Conservation (phyloP, 2,113 vertebrate genomes). For the Fulica atra region DNA sequence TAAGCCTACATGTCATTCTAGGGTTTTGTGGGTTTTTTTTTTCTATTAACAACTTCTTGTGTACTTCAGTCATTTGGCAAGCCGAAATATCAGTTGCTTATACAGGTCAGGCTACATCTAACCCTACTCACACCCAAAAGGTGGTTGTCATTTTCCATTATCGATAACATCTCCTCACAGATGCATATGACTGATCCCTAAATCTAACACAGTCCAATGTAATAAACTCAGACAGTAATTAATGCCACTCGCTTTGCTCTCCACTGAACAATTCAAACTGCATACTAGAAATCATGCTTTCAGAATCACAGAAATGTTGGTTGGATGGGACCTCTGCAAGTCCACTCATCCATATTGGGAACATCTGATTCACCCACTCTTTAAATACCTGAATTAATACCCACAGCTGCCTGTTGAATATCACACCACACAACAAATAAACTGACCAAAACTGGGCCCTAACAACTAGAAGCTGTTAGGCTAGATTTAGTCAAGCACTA, state of each 20-base stretch:
- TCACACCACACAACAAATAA: neutral
- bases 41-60: neutral
- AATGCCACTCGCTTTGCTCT: neutral
- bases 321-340: neutral
- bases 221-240: neutral
- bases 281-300: neutral
- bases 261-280: neutral
- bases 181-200: neutral
- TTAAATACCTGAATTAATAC: neutral
- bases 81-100: neutral
- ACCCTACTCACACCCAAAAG: neutral
- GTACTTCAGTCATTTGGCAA: neutral
- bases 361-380: rapidly evolving
- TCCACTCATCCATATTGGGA: neutral
- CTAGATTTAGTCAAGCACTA: neutral
- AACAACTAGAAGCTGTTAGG: neutral
- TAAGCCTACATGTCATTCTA: neutral
- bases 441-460: neutral
- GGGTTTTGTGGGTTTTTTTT: rapidly evolving
- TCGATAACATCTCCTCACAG: neutral
- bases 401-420: neutral
- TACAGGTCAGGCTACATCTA: neutral
- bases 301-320: neutral
- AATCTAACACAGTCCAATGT: neutral
- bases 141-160: neutral